Conservation (phyloP, 2,113 vertebrate species). For the Opisthocomus hoazin region DNA sequence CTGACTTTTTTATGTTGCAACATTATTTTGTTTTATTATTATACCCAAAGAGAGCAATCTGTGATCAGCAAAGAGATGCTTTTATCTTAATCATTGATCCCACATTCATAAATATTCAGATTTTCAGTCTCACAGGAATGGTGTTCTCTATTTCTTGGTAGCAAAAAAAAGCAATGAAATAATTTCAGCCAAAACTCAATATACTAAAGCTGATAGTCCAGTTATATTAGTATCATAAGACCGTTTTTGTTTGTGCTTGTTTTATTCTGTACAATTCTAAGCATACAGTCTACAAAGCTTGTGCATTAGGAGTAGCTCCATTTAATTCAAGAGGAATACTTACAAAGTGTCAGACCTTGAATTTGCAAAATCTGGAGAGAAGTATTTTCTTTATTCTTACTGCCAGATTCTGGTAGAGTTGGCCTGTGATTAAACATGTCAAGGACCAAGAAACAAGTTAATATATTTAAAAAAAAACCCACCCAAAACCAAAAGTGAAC, state of each 20-base stretch:
- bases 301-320: neutral
- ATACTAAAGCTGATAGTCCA: neutral
- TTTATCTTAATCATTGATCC: conserved; percentile 41
- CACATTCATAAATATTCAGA: conserved; percentile 44
- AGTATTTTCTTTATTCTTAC: neutral
- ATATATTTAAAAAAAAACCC: neutral
- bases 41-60: conserved; percentile 2
- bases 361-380: neutral
- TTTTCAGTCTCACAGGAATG: neutral
- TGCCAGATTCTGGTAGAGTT: neutral
- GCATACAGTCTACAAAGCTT: neutral
- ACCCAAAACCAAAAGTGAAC: no score
- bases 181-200: neutral
- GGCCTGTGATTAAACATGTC: neutral
- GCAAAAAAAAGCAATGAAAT: neutral
- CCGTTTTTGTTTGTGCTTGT: neutral
- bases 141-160: neutral
- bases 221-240: neutral
- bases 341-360: neutral
- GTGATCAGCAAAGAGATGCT: conserved; percentile 21
- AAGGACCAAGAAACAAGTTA: neutral
- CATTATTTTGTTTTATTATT: conserved; percentile 49
- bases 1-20: conserved; percentile 8
- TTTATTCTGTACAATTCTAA: neutral
- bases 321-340: neutral